phyloP scores from a whole-genome alignment of 2,113 vertebrate genomes.

The Odontophorus gujanensis region DNA sequence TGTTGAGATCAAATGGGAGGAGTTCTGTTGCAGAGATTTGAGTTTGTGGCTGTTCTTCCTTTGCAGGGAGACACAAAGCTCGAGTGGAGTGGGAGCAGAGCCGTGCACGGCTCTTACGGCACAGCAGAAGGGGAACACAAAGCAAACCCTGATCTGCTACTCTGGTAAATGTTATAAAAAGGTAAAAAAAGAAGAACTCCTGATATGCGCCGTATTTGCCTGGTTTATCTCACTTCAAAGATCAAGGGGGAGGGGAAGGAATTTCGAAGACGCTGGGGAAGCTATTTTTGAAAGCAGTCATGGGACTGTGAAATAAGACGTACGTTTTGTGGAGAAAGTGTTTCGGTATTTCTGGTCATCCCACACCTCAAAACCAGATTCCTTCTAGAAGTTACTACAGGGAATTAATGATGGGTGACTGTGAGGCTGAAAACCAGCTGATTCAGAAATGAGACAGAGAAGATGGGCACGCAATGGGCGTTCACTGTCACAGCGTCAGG shows the following conservation, averaged over 20 bases:
- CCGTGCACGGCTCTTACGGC: slow-evolving; percentile 2
- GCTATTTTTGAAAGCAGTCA: slow-evolving; percentile 22
- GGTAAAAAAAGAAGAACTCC: neutral
- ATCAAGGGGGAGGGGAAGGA: neutral
- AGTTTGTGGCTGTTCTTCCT: neutral
- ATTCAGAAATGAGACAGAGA: neutral
- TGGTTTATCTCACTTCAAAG: slow-evolving; percentile 57
- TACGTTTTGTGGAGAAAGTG: neutral
- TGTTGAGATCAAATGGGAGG: slow-evolving; percentile 9
- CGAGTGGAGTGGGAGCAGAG: neutral
- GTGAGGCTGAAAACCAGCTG: neutral
- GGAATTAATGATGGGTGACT: neutral
- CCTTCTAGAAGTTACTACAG: neutral
- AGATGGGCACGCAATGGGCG: neutral
- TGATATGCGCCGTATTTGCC: slow-evolving; percentile 22
- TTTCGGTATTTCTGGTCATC: accelerated
- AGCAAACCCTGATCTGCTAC: slow-evolving; percentile 38
- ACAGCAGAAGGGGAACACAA: neutral
- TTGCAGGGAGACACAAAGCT: neutral
- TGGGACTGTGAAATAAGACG: neutral
- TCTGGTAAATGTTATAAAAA: slow-evolving; percentile 38
- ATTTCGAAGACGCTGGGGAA: slow-evolving; percentile 4
- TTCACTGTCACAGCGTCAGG: accelerated
- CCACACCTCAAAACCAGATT: neutral
- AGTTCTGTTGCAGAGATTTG: neutral